Base-by-base conservation (phyloP, 2,888 invertebrate species). In the Drosophila setosimentum region DNA sequence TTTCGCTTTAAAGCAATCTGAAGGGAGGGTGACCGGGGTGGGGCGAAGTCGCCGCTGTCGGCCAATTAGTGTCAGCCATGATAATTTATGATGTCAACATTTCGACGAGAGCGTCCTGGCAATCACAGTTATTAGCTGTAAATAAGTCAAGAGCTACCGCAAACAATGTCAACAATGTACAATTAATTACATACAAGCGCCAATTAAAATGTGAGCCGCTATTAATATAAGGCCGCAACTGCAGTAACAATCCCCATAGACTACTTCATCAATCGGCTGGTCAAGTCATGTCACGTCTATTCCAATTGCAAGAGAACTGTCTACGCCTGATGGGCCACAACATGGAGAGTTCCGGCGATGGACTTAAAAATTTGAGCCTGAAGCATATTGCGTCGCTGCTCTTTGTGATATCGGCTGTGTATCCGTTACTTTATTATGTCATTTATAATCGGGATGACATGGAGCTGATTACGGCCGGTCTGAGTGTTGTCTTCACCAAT, bases 401-500 rank as follows among this genome's bases (percentile, higher is more conserved):
- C 32, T 51, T 91, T 18, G 89, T 92, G 2, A 37, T 82, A n/a
- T 91, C 92, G 32, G 92, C 91, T 30, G 90, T 91, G 75, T 91
- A 87, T 82, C 92, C 92, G n/a, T 71, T 92, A 75, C 67, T 90
- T 30, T 73, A 83, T 32, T 91, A 90, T 69, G 71, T 80, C n/a
- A 69, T 91, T 50, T 81, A 90, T 72, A 82, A 92, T 63, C 82
- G 80, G 33, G 80, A 91, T 50, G 78, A 92, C 59, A 73, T 92
- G 81, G 82, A 87, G 69, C 68, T 92, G 71, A 85, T 89, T 21
- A 92, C 92, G 3, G 92, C 91, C 37, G 71, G 90, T 29, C 71
- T 92, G 40, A 92, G 92, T 49, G 85, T 92, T 30, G 75, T 71
- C 49, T 90, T 92, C 45, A 92, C 91, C 61, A 92, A 92, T 57